Evolutionary conservation across 2,888 invertebrate species (phyloP), one percentile per base, ranked within the genome.

Genomic region (Agrochola lota): DNA sequence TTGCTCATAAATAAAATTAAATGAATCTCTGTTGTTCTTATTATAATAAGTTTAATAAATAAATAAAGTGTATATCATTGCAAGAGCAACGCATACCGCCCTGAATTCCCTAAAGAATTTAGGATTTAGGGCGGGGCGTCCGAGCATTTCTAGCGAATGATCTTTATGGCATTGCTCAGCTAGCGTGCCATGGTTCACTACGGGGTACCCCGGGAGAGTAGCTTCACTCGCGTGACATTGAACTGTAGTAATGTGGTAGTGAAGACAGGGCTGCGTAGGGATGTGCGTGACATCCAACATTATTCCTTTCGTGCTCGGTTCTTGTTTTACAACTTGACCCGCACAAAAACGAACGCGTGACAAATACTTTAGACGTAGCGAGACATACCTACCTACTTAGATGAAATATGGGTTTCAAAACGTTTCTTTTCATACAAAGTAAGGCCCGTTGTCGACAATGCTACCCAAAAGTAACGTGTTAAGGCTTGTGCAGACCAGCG

Each of bases 151-250:
- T 57, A 26, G 20, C 9, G 35, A 17, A 75, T 76, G 35, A 77
- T 70, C 35, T 63, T 62, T 63, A 63, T 35, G 8, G 15, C 52
- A 35, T 69, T 77, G 43, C n/a, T 60, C 67, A 59, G 76, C 23
- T 49, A n/a, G 64, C 76, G 35, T 77, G 60, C 69, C 49, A n/a
- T 43, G 26, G 66, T 26, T 67, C 46, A 60, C 40, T 35, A 2
- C n/a, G 20, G 17, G 15, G 23, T 8, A 6, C 6, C 79, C 62
- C 64, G 15, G 17, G 72, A 52, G 78, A 59, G 11, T 35, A 49
- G 26, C 40, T 57, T 57, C 30, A 6, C 20, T 35, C 30, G 17
- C 49, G 20, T 71, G 78, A 20, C 62, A 20, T 17, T n/a, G 15
- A 15, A 20, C 11, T 30, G 7, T 49, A 20, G 74, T 70, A 20